Percentiles rank a stretch among this genome's conserved stretches.
Conservation (phyloP, 2,797 vertebrate genomes). For the Hippoglossus hippoglossus region DNA sequence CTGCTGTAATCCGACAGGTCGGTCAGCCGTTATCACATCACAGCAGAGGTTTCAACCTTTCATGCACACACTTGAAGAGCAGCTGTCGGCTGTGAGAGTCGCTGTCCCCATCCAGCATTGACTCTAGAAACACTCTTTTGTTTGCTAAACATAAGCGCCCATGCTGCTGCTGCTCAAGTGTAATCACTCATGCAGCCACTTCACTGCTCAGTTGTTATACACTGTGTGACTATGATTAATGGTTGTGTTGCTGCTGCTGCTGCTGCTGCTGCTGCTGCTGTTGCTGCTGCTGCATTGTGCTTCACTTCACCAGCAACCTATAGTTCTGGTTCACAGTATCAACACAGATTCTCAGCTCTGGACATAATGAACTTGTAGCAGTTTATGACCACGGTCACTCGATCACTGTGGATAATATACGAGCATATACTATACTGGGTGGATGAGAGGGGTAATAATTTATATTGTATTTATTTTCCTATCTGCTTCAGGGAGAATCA, state of each 20-base stretch:
- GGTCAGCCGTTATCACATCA: constrained; percentile 23
- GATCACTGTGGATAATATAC: neutral
- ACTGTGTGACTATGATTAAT: constrained; percentile 35
- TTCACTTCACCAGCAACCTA: constrained; percentile 3
- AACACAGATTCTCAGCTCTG: too few species aligned
- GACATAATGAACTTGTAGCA: too few species aligned
- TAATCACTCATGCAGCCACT: constrained; percentile 38
- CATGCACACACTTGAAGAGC: constrained; percentile 13
- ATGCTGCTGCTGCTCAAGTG: constrained; percentile 16
- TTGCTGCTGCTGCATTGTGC: neutral
- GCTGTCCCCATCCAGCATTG: constrained; percentile 14
- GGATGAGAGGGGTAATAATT: too few species aligned
- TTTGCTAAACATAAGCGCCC: constrained; percentile 18
- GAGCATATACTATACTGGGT: neutral
- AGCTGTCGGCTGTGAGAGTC: constrained; percentile 32
- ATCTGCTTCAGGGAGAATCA: too few species aligned
- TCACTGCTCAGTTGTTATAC: constrained; percentile 18
- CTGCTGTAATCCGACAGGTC: constrained; percentile 2
- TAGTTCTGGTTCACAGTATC: neutral
- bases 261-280: neutral
- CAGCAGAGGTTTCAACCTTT: constrained; percentile 15
- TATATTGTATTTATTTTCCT: too few species aligned
- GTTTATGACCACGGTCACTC: neutral
- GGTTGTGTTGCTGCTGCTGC: neutral
- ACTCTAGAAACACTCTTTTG: constrained; percentile 18